These are phyloP conservation scores for Passerina amoena DNA, from an alignment of 2,113 vertebrate genomes.

Conservation along the genomic window DNA sequence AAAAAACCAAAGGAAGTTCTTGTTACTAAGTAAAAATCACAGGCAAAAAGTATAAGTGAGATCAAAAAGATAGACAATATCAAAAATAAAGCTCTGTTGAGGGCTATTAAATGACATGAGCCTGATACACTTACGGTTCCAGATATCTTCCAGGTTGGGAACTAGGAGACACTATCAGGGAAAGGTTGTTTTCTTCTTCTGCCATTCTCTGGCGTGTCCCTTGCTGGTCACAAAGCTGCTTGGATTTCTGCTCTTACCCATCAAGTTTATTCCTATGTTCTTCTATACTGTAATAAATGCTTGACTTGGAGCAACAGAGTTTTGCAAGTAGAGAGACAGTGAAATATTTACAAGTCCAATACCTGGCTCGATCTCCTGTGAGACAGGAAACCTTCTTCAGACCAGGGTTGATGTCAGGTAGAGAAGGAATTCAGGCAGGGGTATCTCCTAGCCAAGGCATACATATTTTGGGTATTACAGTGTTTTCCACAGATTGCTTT, in stretches of 20 bases:
- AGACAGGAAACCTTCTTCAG: not conserved
- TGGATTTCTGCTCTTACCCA: not conserved
- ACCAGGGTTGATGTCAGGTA: rapidly evolving
- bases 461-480: not conserved
- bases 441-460: not conserved
- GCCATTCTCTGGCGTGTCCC: not conserved
- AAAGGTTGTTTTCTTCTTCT: not conserved
- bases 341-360: not conserved
- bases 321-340: not conserved
- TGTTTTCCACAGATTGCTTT: not conserved
- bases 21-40: not conserved
- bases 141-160: not conserved
- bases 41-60: not conserved
- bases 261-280: not conserved
- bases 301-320: not conserved
- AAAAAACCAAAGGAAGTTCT: constrained; percentile 19
- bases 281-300: not conserved
- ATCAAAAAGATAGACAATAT: not conserved
- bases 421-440: not conserved
- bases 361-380: rapidly evolving
- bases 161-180: not conserved
- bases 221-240: not conserved
- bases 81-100: not conserved
- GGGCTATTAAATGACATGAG: not conserved
- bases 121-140: not conserved